Evolutionary conservation across 2,888 invertebrate species (phyloP).

Genomic region (Leucophenga montana): DNA sequence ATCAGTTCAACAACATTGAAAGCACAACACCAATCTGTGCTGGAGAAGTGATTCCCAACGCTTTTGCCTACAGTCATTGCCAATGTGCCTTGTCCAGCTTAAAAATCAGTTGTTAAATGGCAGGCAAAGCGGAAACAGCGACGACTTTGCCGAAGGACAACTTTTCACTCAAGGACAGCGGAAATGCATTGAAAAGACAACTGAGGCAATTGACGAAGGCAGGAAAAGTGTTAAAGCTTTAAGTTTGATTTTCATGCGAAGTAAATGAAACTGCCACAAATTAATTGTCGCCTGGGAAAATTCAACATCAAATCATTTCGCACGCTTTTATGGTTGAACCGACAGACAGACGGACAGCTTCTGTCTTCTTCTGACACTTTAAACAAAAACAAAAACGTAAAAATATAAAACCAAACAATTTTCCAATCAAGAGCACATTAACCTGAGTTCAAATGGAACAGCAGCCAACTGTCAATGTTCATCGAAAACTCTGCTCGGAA

Average conservation of each 20-base stretch:
- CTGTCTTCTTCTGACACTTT: too few species aligned
- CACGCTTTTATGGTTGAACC: too few species aligned
- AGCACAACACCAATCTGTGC: not conserved
- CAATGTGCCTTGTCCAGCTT: not conserved
- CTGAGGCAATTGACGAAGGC: not conserved
- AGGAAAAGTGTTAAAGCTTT: not conserved
- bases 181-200: too few species aligned
- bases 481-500: too few species aligned
- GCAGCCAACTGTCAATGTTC: too few species aligned
- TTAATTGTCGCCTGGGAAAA: not conserved
- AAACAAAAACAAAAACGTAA: too few species aligned
- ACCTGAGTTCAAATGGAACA: slow-evolving; percentile 4
- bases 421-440: slow-evolving; percentile 29
- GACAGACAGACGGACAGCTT: too few species aligned
- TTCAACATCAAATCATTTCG: not conserved
- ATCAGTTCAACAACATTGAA: not conserved
- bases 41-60: not conserved
- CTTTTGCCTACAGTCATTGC: not conserved
- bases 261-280: not conserved
- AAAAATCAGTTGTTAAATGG: slow-evolving; percentile 3
- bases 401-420: not conserved
- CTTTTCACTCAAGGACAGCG: too few species aligned
- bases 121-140: not conserved
- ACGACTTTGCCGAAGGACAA: too few species aligned
- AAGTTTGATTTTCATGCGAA: not conserved